These are phyloP conservation scores for Chroicocephalus ridibundus DNA, from an alignment of 2,113 vertebrate genomes.

Conservation along the genomic window DNA sequence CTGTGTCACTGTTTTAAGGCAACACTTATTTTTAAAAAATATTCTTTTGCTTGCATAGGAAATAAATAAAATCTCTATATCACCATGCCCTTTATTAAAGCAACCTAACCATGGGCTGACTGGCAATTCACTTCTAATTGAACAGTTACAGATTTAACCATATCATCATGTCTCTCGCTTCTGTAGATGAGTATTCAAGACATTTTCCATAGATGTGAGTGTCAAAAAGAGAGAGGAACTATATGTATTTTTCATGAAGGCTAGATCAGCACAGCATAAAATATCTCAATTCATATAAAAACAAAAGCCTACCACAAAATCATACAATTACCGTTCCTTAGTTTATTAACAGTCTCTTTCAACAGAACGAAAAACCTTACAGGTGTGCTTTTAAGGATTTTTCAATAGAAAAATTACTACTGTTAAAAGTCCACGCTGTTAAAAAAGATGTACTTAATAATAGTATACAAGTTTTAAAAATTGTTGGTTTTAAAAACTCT, in stretches of 20 bases:
- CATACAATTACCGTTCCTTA: background rate
- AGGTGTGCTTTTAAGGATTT: background rate
- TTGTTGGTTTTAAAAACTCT: background rate
- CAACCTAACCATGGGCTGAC: constrained; percentile 17
- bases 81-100: background rate
- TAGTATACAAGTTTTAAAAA: background rate
- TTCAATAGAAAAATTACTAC: background rate
- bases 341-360: background rate
- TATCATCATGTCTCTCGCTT: background rate
- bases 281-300: background rate
- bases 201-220: background rate
- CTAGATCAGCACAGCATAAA: background rate
- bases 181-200: constrained; percentile 8
- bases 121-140: constrained; percentile 48
- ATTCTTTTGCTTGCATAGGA: constrained; percentile 20
- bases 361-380: background rate
- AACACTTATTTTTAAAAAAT: constrained; percentile 37
- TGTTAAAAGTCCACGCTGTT: background rate
- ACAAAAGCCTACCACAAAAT: background rate
- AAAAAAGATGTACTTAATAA: background rate
- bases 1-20: constrained; percentile 8
- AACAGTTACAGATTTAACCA: constrained; percentile 46
- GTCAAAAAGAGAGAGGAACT: background rate
- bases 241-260: background rate
- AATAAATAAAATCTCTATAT: constrained; percentile 47